Evolutionary conservation across 2,888 invertebrate genomes (phyloP), one percentile per base, ranked within the genome.

Genomic region (Acleris holmiana): DNA sequence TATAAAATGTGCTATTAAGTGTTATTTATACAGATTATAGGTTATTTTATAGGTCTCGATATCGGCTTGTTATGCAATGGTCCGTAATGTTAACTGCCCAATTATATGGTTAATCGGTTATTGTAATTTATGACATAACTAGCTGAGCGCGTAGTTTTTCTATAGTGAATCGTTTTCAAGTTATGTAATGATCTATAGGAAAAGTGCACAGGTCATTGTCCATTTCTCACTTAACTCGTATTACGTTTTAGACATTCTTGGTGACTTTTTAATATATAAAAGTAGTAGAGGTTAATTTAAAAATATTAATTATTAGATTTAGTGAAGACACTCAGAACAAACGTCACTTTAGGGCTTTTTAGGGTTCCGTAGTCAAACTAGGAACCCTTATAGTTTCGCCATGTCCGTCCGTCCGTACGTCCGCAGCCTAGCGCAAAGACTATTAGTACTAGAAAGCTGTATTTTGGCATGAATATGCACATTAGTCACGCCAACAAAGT

Each of bases 81-180:
- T 49, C 44, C 49, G 40, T 65, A 55, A 65, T 63, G 51, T 55
- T 44, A 60, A 60, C 59, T 65, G 65, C 54, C 65, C 60, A 65
- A 60, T 65, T 65, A 53, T 60, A 54, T 55, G 44, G 59, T 59
- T 65, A 65, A 65, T 65, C 65, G 65, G 41, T 65, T 60, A 65
- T 65, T 60, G 49, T 60, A 65, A 65, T 65, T 65, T 60, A 65
- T 65, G 64, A 58, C 58, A 64, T 64, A 64, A 64, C 64, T 59
- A 53, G 47, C 58, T 48, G 53, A 41, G 64, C 58, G 17, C 58
- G 64, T 44, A 55, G 55, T 54, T 64, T 59, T 64, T 64, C 64
- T 40, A 59, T 48, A 53, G 48, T 54, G 51, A 55, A 64, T 58
- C 58, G 25, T 58, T 64, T n/a, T 63, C 51, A 63, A 57, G 51